phyloP scores from a whole-genome alignment of 2,113 vertebrate genomes.

The Pimephales promelas region DNA sequence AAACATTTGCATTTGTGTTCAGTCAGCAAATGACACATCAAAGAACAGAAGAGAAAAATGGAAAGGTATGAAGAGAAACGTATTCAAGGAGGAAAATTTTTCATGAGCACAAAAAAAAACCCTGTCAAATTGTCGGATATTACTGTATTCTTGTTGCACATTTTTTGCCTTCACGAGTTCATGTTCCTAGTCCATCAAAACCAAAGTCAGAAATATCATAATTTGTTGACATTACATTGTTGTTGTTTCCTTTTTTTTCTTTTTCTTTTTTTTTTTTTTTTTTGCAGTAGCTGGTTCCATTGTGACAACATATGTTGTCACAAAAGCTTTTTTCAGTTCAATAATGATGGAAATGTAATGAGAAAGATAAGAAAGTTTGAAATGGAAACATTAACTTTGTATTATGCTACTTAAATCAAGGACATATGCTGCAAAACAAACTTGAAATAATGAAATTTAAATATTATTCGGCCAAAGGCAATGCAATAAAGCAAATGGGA shows the following conservation, averaged over 20 bases:
- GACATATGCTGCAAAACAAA: background rate
- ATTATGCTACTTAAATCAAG: background rate
- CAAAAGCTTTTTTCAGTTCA: too few relatives aligned
- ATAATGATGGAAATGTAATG: too few relatives aligned
- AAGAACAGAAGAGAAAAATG: background rate
- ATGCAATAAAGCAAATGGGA: background rate
- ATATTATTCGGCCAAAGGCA: background rate
- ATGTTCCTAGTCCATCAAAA: background rate
- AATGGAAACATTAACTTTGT: background rate
- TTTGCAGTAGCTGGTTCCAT: too few relatives aligned
- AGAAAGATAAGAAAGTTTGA: too few relatives aligned
- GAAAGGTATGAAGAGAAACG: background rate
- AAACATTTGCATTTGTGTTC: conserved; percentile 3
- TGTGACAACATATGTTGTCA: background rate
- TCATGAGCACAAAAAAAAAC: background rate
- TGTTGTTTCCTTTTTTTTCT: too few relatives aligned
- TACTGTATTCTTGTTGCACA: background rate
- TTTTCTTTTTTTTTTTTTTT: too few relatives aligned
- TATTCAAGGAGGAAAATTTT: background rate
- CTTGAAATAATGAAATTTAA: background rate
- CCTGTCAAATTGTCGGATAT: background rate
- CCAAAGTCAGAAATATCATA: too few relatives aligned
- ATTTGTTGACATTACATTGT: too few relatives aligned
- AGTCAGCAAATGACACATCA: background rate
- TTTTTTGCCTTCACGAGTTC: background rate